phyloP scores from a whole-genome alignment of 64 coral and sea anemone species.

The Anthopleura sola region DNA sequence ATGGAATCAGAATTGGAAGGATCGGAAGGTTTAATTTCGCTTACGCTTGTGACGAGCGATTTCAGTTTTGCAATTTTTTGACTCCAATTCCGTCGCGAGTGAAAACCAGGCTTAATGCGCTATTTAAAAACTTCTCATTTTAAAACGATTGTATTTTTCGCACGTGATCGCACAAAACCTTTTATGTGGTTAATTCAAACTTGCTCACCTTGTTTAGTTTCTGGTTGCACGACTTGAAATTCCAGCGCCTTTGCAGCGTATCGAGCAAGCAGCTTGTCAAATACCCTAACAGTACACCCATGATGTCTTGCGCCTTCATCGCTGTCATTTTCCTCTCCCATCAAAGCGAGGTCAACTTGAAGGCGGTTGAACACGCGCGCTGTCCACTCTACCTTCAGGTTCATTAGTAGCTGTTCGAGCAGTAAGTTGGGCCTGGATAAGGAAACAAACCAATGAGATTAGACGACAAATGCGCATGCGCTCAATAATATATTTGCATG shows the following conservation, averaged over 20 bases:
- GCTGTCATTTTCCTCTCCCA: constrained; percentile 49
- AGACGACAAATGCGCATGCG: too few species aligned
- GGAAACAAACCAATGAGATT: too few species aligned
- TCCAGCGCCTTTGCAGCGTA: constrained; percentile 88
- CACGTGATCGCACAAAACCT: too few species aligned
- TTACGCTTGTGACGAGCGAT: too few species aligned
- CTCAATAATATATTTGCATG: too few species aligned
- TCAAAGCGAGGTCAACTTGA: constrained; percentile 45
- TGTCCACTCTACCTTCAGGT: constrained; percentile 98
- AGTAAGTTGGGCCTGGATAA: constrained; percentile 50
- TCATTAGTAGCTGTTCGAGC: constrained; percentile 95
- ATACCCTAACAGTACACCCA: constrained; percentile 74
- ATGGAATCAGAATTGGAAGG: too few species aligned
- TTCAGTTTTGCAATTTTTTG: too few species aligned
- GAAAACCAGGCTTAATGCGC: too few species aligned
- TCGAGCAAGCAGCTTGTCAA: constrained; percentile 65
- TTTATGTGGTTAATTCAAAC: not conserved
- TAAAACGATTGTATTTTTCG: too few species aligned
- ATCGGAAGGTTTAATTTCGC: too few species aligned
- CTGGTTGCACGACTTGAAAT: constrained; percentile 81
- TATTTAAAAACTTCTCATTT: too few species aligned
- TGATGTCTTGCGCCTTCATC: constrained; percentile 37
- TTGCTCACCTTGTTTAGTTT: constrained; percentile 7
- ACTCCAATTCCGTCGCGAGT: too few species aligned
- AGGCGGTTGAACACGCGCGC: constrained; percentile 74